Percentiles rank a stretch among this genome's conserved stretches.
These are phyloP conservation scores for Myiotriccus ornatus DNA, from an alignment of 2,797 vertebrate species.

Conservation along the genomic window DNA sequence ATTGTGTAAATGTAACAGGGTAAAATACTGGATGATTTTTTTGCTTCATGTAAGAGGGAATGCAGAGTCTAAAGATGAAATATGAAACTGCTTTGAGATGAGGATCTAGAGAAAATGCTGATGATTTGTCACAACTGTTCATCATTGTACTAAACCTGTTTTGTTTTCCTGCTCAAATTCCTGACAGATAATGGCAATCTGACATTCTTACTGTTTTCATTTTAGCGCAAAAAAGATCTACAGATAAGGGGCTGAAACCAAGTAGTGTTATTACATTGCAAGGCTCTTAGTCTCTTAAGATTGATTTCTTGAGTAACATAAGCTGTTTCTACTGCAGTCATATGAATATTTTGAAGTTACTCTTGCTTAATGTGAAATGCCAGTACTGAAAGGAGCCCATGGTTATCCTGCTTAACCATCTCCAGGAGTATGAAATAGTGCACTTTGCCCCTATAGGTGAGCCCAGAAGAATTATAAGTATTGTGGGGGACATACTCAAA, in stretches of 20 bases:
- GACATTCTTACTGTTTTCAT: constrained; percentile 57
- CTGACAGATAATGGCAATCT: constrained; percentile 56
- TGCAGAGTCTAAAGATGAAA: constrained; percentile 50
- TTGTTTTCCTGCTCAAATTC: constrained; percentile 61
- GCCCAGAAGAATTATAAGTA: not conserved
- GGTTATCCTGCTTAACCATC: not conserved
- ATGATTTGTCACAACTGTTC: constrained; percentile 58
- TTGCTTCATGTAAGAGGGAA: constrained; percentile 13
- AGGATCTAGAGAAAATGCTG: constrained; percentile 49
- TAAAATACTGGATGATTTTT: constrained; percentile 20
- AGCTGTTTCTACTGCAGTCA: constrained; percentile 23
- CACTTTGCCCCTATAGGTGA: not conserved
- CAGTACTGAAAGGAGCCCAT: not conserved
- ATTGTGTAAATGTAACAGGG: not conserved
- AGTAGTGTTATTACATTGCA: constrained; percentile 48
- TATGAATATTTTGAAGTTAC: constrained; percentile 40
- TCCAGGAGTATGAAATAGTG: not conserved
- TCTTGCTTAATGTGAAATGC: constrained; percentile 1
- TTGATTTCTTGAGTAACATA: constrained; percentile 45
- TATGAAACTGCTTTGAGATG: constrained; percentile 59
- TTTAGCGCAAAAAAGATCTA: constrained; percentile 42
- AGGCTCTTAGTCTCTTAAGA: constrained; percentile 38
- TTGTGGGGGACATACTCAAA: not conserved
- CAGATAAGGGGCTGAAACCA: constrained; percentile 45
- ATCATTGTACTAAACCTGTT: constrained; percentile 58